A percentile compares a stretch with the other conserved stretches of the same genome.
These are phyloP conservation scores for Henricia sp. DNA, from an alignment of 53 echinoderm and acorn worm genomes.

Conservation along the genomic window DNA sequence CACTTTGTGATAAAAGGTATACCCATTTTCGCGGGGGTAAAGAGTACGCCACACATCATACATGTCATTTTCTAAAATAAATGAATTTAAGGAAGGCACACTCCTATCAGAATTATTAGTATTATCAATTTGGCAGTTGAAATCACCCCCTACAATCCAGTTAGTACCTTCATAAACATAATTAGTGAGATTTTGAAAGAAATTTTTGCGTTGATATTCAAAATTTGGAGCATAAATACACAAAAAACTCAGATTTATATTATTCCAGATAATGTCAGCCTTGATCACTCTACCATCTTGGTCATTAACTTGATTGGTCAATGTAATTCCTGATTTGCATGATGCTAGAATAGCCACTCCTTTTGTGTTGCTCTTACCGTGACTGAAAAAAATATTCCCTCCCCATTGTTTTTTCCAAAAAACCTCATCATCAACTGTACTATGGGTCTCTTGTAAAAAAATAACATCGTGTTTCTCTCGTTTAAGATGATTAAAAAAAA, in stretches of 20 bases:
- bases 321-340: background rate
- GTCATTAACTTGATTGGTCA: too few relatives aligned
- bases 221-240: too few relatives aligned
- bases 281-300: too few relatives aligned
- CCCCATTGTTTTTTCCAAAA: conserved; percentile 29
- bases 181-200: background rate
- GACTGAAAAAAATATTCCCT: conserved; percentile 5
- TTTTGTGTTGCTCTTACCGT: conserved; percentile 1
- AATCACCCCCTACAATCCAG: background rate
- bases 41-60: background rate
- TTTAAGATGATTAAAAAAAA: background rate
- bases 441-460: conserved; percentile 31
- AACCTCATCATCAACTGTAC: background rate
- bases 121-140: conserved; percentile 15
- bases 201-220: too few relatives aligned
- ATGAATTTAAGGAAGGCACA: background rate
- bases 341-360: conserved; percentile 13
- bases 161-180: background rate
- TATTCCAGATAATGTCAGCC: too few relatives aligned
- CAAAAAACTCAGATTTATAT: too few relatives aligned
- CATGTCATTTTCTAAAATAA: background rate
- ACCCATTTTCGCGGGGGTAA: background rate
- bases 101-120: background rate
- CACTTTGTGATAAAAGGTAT: background rate
- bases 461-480: conserved; percentile 1